Base-by-base conservation (phyloP, 2,888 invertebrate species). In the Flexamia atlantica region DNA sequence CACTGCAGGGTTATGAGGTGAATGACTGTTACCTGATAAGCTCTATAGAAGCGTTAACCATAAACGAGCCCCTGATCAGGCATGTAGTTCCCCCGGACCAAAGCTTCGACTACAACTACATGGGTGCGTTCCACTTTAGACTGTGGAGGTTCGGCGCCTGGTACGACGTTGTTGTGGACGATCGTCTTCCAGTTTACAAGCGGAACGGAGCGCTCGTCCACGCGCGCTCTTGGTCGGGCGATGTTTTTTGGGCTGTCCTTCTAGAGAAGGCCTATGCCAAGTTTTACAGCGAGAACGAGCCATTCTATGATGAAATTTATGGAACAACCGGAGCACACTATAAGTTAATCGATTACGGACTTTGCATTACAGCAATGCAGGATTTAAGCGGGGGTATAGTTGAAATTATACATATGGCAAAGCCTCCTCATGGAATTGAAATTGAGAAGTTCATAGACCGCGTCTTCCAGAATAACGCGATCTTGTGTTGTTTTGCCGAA, bases 101-200 rank as follows among this genome's bases (percentile, higher is more conserved):
- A 23, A 10, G 23, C 4, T 53, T 53, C 23, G 53, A 53, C 23
- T 7, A 53, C 7, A 23, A 23, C 23, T 53, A 53, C 53, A 20
- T 53, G 2, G 53, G 53, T 23, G 53, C 53, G 7, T 53, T 53
- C 10, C 53, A 53, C 53, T 53, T 53, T 14, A 53, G 53, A 23
- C 1, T 53, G 3, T 53, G 20, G 20, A 10, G 23, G 23, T 23
- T 53, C 20, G 53, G 53, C 5, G 7, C 23, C 10, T 53, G 53
- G 53, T 53, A 53, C 53, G 53, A 53, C 53, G 53, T 53, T 3
- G 53, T 53, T 5, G 23, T 53, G 3, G 53, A 53, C 53, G 53
- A 53, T 23, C 53, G 53, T 7, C 23, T 53, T 20, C 53, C 53
- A 23, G 5, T n/a, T 2, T 23, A n/a, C 20, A 53, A 3, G 4